Base-by-base conservation (phyloP, 2,113 vertebrate species). In the Boleophthalmus pectinirostris region DNA sequence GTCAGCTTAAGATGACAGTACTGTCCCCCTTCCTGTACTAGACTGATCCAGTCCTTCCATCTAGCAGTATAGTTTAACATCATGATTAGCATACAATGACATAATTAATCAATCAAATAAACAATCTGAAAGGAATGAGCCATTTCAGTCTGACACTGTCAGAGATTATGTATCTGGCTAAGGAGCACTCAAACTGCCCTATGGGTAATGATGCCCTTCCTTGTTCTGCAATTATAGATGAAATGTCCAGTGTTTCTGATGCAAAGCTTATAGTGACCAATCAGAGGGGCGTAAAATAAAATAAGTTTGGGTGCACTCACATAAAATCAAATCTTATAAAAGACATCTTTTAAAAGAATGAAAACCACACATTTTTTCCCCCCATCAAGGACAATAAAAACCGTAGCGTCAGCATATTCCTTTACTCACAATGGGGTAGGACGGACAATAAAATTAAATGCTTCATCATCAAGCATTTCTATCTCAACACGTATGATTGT, bases 401-500 rank as follows among this genome's bases (percentile, higher is more conserved):
- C 72, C 51, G 72, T 70, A 81, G 74, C 14, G 38, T 56, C 74
- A 53, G 65, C 29, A 9, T 51, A 43, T 20, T 38, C 8, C 29
- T 64, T 64, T 70, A 53, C 45, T 74, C 67, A 29, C 74, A 60
- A 20, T 16, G 25, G 46, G 21, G 14, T 51, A 16, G 47, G 45
- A 46, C 61, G 65, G 82, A 69, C 47, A 15, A 67, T 78, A 80
- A 14, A 20, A 80, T 75, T 29, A 57, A 73, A 64, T 64, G 57
- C 46, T 51, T 33, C 65, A 71, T 71, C 20, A 51, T 51, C 47
- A 60, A 64, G 69, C 58, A 68, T 70, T 80, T 85, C 35, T 75
- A 85, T 78, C 74, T 65, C 53, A 75, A 79, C 63, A 74, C 69
- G 23, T 69, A 86, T 89, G 90, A 91, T 90, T 92, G 90, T 91